Base-by-base conservation (phyloP, 2,113 vertebrate genomes). In the Arvicanthis niloticus region DNA sequence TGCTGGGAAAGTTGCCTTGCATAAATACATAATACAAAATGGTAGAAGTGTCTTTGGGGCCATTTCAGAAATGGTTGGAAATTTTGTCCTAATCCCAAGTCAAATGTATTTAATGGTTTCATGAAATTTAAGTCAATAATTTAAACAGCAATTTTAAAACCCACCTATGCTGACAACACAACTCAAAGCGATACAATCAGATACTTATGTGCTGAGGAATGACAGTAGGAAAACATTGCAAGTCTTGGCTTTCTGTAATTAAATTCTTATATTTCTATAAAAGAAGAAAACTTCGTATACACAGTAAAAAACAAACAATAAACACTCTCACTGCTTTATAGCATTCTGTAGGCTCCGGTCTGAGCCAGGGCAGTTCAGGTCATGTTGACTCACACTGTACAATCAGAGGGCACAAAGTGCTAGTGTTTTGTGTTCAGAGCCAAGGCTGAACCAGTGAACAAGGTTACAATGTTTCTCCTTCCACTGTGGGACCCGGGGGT, bases 1-100 rank as follows among this genome's bases (percentile, higher is more conserved):
- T 88, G 68, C 87, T 88, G 51, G 65, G 86, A 88, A 56, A n/a
- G 37, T 40, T 40, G 51, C 51, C 73, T 88, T 72, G 22, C 37
- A 88, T 73, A 88, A 73, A 73, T 88, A 42, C 51, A 42, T 73
- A 73, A 68, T 88, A 73, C n/a, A 56, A 88, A 88, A 73, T 42
- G 51, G 51, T 37, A 56, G 16, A 40, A 73, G 37, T 88, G n/a
- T 58, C 65, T 73, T 56, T 88, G 68, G 87, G 24, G 22, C 68
- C 51, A 73, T 58, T 73, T 88, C 68, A 58, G 13, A 88, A 72
- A 88, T 53, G 9, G 67, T 16, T 72, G 65, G 85, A 88, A 88
- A 88, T 42, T 73, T 37, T 29, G 4, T 73, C 37, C 87, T 73
- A 73, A 73, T 88, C 51, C 51, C 15, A 56, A 56, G 68, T 56